These are phyloP conservation scores for Biston stratarius DNA, from an alignment of 2,888 invertebrate genomes.

Conservation along the genomic window DNA sequence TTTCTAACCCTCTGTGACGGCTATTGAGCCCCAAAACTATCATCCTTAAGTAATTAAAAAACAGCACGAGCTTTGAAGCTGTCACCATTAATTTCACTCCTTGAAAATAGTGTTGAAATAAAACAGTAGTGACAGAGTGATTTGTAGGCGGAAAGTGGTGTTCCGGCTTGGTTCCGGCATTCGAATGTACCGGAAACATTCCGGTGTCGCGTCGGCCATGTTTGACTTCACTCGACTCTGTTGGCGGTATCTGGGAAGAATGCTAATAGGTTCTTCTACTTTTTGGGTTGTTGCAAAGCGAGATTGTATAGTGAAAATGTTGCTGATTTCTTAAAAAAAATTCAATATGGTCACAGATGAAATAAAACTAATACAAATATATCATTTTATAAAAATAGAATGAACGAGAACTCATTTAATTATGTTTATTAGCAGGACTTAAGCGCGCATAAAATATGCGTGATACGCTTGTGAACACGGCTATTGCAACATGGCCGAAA, in stretches of 20 bases:
- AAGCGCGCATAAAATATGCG: too few relatives aligned
- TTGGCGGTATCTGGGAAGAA: constrained; percentile 64
- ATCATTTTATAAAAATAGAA: too few relatives aligned
- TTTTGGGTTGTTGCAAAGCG: constrained; percentile 21
- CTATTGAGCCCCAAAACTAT: too few relatives aligned
- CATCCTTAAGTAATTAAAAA: neutral
- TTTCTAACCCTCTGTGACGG: too few relatives aligned
- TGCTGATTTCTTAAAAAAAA: too few relatives aligned
- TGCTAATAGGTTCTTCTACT: constrained; percentile 65
- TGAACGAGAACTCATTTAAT: too few relatives aligned
- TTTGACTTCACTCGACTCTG: constrained; percentile 58
- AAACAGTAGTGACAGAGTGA: constrained; percentile 66
- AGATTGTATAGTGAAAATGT: neutral
- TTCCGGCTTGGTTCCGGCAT: constrained; percentile 68
- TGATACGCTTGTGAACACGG: too few relatives aligned
- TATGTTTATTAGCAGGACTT: too few relatives aligned
- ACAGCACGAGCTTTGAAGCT: constrained; percentile 10
- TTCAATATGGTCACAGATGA: too few relatives aligned
- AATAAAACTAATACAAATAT: too few relatives aligned
- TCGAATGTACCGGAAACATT: constrained; percentile 66
- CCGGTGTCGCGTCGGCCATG: constrained; percentile 58
- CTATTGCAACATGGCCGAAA: too few relatives aligned
- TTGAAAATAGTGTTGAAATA: constrained; percentile 47
- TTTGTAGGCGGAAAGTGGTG: constrained; percentile 68
- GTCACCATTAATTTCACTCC: constrained; percentile 25